A percentile compares a stretch with the other conserved stretches of the same genome.
Evolutionary conservation across 1,140 invertebrate species (phyloP).

Genomic region (Ceratina calcarata): DNA sequence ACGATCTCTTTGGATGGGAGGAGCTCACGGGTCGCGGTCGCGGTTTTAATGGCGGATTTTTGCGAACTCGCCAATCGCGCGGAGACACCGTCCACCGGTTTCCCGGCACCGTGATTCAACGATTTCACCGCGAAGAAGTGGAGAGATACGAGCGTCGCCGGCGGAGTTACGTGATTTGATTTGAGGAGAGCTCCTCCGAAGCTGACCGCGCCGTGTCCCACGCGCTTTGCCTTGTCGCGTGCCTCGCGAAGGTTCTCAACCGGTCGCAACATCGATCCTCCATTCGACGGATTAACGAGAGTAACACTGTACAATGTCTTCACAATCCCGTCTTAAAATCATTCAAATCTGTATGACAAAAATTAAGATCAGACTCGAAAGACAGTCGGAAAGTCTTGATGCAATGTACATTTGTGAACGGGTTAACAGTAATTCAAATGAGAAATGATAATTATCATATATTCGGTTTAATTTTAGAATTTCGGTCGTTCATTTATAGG

Average conservation of each 20-base stretch:
- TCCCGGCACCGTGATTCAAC: slow-evolving; percentile 54
- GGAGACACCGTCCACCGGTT: slow-evolving; percentile 51
- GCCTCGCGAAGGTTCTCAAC: slow-evolving; percentile 61
- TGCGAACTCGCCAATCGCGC: slow-evolving; percentile 73
- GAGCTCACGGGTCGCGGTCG: slow-evolving; percentile 66
- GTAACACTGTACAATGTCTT: too few species aligned
- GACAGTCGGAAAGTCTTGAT: too few species aligned
- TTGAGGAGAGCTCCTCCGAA: slow-evolving; percentile 67
- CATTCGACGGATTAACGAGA: neutral
- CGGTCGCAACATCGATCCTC: neutral
- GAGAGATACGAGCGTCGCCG: slow-evolving; percentile 46
- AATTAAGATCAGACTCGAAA: too few species aligned
- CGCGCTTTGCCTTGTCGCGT: slow-evolving; percentile 66
- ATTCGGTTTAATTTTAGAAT: too few species aligned
- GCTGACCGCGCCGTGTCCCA: slow-evolving; percentile 65
- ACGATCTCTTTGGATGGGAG: slow-evolving; percentile 69
- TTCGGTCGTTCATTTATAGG: too few species aligned
- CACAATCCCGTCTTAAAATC: too few species aligned
- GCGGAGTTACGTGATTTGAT: slow-evolving; percentile 70
- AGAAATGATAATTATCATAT: too few species aligned
- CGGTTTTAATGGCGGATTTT: slow-evolving; percentile 78
- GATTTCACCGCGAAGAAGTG: slow-evolving; percentile 56
- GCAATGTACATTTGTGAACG: too few species aligned
- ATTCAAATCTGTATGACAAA: too few species aligned
- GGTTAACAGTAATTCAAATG: too few species aligned